Evolutionary conservation across 2,888 invertebrate genomes (phyloP).

Genomic region (Epinotia nisella): DNA sequence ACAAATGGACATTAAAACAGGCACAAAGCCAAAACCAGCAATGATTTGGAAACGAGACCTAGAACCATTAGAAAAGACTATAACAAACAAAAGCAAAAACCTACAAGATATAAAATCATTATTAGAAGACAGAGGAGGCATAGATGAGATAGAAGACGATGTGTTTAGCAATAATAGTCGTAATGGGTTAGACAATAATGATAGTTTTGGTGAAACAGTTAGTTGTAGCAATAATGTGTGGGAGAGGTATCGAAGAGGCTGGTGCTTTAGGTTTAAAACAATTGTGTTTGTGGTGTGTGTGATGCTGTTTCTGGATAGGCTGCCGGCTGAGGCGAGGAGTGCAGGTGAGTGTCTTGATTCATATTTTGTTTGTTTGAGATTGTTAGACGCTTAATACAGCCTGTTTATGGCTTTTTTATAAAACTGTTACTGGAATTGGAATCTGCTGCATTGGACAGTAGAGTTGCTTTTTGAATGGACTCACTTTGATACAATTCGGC

Average conservation of each 20-base stretch:
- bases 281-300: conserved; percentile 73
- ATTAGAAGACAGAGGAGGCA: conserved; percentile 78
- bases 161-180: conserved; percentile 66
- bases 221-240: conserved; percentile 59
- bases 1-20: conserved; percentile 51
- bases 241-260: conserved; percentile 60
- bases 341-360: conserved; percentile 68
- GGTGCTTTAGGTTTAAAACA: conserved; percentile 78
- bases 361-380: too few species aligned
- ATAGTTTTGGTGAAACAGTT: conserved; percentile 57
- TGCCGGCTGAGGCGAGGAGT: conserved; percentile 73
- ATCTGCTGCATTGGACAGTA: too few species aligned
- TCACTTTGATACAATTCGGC: too few species aligned
- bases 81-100: conserved; percentile 66
- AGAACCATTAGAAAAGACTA: conserved; percentile 69
- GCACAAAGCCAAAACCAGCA: conserved; percentile 54
- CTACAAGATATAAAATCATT: conserved; percentile 76
- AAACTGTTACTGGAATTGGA: too few species aligned
- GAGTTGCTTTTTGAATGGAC: too few species aligned
- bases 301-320: conserved; percentile 66
- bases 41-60: conserved; percentile 61
- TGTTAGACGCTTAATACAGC: neutral
- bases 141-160: conserved; percentile 54
- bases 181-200: conserved; percentile 63
- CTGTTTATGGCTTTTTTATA: too few species aligned